Evolutionary conservation across 2,797 vertebrate genomes (phyloP).

Genomic region (Syngnathus acus): DNA sequence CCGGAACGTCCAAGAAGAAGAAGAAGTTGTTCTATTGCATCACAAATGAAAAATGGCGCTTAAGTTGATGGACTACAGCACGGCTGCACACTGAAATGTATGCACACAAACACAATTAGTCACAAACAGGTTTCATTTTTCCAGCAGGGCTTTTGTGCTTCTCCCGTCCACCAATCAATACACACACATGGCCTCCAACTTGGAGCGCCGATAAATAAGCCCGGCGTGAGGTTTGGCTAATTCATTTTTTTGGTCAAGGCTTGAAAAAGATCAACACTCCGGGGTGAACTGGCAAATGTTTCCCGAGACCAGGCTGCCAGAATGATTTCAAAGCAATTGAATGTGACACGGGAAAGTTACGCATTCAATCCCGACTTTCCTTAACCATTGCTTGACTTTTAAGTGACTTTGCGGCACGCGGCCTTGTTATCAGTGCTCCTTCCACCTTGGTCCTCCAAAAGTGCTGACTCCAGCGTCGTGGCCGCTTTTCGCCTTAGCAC

Average conservation of each 20-base stretch:
- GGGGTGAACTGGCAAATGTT: conserved; percentile 16
- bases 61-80: background rate
- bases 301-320: background rate
- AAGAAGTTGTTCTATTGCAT: too few species aligned
- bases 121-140: conserved; percentile 6
- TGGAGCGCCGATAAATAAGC: conserved; percentile 31
- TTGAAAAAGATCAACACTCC: conserved; percentile 21
- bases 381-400: conserved; percentile 50
- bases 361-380: conserved; percentile 19
- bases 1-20: too few species aligned
- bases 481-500: conserved; percentile 47
- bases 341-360: conserved; percentile 11
- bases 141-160: conserved; percentile 20
- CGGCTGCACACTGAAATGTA: background rate
- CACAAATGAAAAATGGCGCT: too few species aligned
- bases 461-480: conserved; percentile 48
- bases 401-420: conserved; percentile 45
- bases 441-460: conserved; percentile 8
- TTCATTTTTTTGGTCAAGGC: conserved; percentile 14
- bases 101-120: background rate
- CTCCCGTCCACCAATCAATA: conserved; percentile 35
- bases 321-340: background rate
- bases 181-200: conserved; percentile 12
- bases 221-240: background rate
- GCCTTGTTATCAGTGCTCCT: conserved; percentile 36